Conservation (phyloP, 2,113 vertebrate species). For the Perca fluviatilis region DNA sequence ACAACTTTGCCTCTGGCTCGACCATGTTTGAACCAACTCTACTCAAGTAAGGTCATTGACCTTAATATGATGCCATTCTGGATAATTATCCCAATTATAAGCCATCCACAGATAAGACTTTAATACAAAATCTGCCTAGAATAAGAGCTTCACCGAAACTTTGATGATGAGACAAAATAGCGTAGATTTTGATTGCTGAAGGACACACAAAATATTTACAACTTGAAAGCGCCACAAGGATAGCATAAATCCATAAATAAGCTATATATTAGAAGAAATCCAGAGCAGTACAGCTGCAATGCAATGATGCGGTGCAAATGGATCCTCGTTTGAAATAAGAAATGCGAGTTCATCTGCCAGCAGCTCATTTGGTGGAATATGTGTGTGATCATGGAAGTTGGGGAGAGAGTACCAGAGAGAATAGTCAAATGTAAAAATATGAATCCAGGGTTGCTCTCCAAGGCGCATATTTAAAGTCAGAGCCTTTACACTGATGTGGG, state of each 20-base stretch:
- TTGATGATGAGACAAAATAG: not conserved
- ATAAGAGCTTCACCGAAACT: not conserved
- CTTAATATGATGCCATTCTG: slow-evolving; percentile 18
- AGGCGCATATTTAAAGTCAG: slow-evolving; percentile 7
- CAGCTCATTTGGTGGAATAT: slow-evolving; percentile 5
- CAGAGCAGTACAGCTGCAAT: slow-evolving; percentile 18
- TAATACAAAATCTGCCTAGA: not conserved
- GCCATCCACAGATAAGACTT: not conserved
- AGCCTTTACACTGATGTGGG: slow-evolving; percentile 14
- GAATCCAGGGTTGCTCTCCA: not conserved
- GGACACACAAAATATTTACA: not conserved
- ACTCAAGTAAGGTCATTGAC: not conserved
- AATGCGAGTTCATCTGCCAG: slow-evolving; percentile 32
- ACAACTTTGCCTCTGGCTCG: not conserved
- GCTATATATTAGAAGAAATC: slow-evolving; percentile 8
- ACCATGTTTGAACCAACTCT: not conserved
- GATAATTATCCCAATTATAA: slow-evolving; percentile 12
- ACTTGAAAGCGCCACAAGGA: not conserved
- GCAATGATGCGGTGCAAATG: slow-evolving; percentile 20
- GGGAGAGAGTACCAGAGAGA: slow-evolving; percentile 14
- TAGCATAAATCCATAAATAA: slow-evolving; percentile 1
- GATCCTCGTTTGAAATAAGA: slow-evolving; percentile 13
- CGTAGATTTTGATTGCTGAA: not conserved
- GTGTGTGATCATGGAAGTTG: slow-evolving; percentile 1
- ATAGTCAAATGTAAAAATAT: slow-evolving; percentile 16